Percentiles rank a stretch among this genome's conserved stretches.
Evolutionary conservation across 2,888 invertebrate species (phyloP).

Genomic region (Phortica okadai): DNA sequence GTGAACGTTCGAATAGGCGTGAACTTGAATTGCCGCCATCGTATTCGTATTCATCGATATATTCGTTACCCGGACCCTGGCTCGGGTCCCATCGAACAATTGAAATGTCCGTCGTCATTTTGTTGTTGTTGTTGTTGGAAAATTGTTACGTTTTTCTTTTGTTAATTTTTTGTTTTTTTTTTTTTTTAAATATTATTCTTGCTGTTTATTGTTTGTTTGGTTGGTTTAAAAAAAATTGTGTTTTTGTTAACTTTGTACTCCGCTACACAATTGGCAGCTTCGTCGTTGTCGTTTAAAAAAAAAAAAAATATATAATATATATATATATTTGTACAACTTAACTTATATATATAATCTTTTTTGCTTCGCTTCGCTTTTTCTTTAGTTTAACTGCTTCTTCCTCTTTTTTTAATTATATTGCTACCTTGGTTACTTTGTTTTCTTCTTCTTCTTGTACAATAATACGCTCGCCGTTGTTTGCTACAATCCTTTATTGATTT

Average conservation of each 20-base stretch:
- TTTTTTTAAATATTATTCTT: neutral
- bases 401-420: neutral
- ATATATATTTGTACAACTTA: no score
- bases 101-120: conserved; percentile 98
- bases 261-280: conserved; percentile 46
- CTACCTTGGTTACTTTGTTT: neutral
- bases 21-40: conserved; percentile 99
- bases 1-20: conserved; percentile 98
- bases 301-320: conserved; percentile 41
- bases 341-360: neutral
- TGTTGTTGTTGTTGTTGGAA: conserved; percentile 7
- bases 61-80: conserved; percentile 90
- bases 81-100: conserved; percentile 98
- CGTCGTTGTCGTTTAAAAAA: conserved; percentile 41
- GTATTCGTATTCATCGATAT: conserved; percentile 98
- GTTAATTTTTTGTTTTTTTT: conserved; percentile 42
- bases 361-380: neutral
- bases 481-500: no score
- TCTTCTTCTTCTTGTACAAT: no score
- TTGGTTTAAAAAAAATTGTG: conserved; percentile 34
- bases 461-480: no score
- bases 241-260: conserved; percentile 43
- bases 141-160: conserved; percentile 21
- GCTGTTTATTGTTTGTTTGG: conserved; percentile 7
- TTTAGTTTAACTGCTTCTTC: neutral